These are phyloP conservation scores for Zhuqinia jingwanae DNA, from an alignment of 2,888 invertebrate species.

Conservation along the genomic window DNA sequence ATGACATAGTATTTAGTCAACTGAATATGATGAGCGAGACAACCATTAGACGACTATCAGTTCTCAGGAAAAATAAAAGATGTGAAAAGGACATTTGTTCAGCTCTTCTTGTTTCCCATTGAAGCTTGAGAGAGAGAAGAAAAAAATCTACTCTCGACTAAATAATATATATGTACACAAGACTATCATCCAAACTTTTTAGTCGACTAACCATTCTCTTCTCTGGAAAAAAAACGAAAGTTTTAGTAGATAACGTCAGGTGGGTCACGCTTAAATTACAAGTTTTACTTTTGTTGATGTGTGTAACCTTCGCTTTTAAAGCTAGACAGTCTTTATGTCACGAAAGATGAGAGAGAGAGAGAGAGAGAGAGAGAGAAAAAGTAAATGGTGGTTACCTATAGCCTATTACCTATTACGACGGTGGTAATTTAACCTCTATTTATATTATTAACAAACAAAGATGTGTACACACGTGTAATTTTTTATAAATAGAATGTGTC, in stretches of 20 bases:
- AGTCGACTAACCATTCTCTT: slow-evolving; percentile 19
- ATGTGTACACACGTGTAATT: slow-evolving; percentile 26
- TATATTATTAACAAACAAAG: too few species aligned
- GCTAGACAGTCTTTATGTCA: slow-evolving; percentile 5
- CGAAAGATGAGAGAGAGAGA: slow-evolving; percentile 28
- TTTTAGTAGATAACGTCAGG: slow-evolving; percentile 32
- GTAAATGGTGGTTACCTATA: too few species aligned
- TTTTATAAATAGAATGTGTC: slow-evolving; percentile 13
- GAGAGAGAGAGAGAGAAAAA: too few species aligned
- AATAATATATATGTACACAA: too few species aligned
- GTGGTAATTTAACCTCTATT: slow-evolving; percentile 12
- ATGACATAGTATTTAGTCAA: too few species aligned
- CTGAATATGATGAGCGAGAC: too few species aligned
- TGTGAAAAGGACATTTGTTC: not conserved
- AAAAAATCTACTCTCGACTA: too few species aligned
- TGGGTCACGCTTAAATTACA: slow-evolving; percentile 19
- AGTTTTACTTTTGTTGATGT: not conserved
- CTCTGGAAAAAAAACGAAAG: slow-evolving; percentile 9
- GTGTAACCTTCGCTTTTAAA: too few species aligned
- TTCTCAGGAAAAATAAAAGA: slow-evolving; percentile 12
- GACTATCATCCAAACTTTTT: too few species aligned
- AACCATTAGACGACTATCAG: not conserved
- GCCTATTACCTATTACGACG: too few species aligned
- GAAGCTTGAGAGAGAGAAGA: too few species aligned
- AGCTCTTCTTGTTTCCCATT: not conserved